Evolutionary conservation across 2,888 invertebrate species (phyloP).

Genomic region (Macrophya alboannulata): DNA sequence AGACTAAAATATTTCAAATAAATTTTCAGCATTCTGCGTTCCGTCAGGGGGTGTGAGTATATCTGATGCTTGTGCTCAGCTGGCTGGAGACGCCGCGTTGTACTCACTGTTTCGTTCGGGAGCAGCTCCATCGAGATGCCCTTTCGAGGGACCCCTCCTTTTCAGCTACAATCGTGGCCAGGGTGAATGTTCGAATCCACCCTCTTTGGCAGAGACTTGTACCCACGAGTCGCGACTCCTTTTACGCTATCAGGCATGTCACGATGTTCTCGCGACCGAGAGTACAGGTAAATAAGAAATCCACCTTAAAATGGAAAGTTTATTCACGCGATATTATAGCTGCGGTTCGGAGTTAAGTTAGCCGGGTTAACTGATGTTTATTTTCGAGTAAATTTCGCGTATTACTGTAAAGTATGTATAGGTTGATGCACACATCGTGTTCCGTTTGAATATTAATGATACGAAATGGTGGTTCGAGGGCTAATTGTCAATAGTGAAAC

Average conservation of each 20-base stretch:
- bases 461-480: slow-evolving; percentile 63
- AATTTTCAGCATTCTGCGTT: slow-evolving; percentile 83
- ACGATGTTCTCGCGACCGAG: slow-evolving; percentile 89
- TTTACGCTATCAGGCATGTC: slow-evolving; percentile 92
- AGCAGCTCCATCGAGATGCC: slow-evolving; percentile 88
- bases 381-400: not conserved
- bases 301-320: not conserved
- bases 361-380: not conserved
- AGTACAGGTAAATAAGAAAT: slow-evolving; percentile 84
- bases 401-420: not conserved
- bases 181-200: slow-evolving; percentile 88
- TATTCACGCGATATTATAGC: too few relatives aligned
- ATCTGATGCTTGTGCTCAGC: slow-evolving; percentile 85
- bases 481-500: slow-evolving; percentile 67
- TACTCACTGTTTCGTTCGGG: slow-evolving; percentile 89
- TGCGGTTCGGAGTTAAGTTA: too few relatives aligned
- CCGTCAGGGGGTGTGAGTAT: slow-evolving; percentile 81
- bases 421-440: not conserved
- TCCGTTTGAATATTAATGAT: slow-evolving; percentile 37
- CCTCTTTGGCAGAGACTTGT: slow-evolving; percentile 91
- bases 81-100: slow-evolving; percentile 88
- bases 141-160: slow-evolving; percentile 91
- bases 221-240: slow-evolving; percentile 91
- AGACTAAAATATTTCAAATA: slow-evolving; percentile 38
- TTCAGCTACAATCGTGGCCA: slow-evolving; percentile 90